These are phyloP conservation scores for Parapsyche elsis DNA, from an alignment of 1,140 invertebrate genomes.

Conservation along the genomic window DNA sequence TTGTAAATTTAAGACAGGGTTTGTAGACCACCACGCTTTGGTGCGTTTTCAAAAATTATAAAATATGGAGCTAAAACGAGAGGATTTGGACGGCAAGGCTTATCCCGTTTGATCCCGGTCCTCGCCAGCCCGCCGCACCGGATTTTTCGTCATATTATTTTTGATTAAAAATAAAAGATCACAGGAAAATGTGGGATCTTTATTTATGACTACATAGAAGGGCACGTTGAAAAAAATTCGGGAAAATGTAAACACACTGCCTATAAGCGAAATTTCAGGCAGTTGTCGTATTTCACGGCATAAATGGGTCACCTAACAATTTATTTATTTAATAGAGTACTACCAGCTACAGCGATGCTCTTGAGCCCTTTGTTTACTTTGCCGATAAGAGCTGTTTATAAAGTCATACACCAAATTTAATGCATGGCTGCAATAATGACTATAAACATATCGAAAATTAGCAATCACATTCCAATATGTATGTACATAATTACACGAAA, in stretches of 20 bases:
- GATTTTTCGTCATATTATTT: slow-evolving; percentile 32
- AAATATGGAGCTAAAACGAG: slow-evolving; percentile 30
- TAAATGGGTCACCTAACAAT: neutral
- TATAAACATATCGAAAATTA: too few relatives aligned
- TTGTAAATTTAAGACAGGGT: slow-evolving; percentile 9
- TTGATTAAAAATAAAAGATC: slow-evolving; percentile 32
- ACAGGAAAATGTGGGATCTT: slow-evolving; percentile 30
- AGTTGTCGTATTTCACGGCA: neutral
- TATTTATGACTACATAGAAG: slow-evolving; percentile 25
- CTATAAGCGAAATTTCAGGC: neutral
- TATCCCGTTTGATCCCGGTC: slow-evolving; percentile 31
- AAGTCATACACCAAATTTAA: too few relatives aligned
- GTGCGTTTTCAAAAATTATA: slow-evolving; percentile 22
- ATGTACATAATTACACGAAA: too few relatives aligned
- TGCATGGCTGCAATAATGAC: too few relatives aligned
- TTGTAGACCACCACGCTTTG: neutral
- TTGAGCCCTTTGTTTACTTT: too few relatives aligned
- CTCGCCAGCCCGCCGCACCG: slow-evolving; percentile 18
- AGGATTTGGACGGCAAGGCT: slow-evolving; percentile 21
- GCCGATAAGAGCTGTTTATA: too few relatives aligned
- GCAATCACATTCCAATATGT: too few relatives aligned
- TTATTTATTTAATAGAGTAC: neutral
- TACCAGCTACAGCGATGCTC: too few relatives aligned
- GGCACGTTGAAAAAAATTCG: neutral
- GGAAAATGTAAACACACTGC: neutral